These are phyloP conservation scores for Microcebus tavaratra DNA, from an alignment of 2,113 vertebrate genomes.

Conservation along the genomic window DNA sequence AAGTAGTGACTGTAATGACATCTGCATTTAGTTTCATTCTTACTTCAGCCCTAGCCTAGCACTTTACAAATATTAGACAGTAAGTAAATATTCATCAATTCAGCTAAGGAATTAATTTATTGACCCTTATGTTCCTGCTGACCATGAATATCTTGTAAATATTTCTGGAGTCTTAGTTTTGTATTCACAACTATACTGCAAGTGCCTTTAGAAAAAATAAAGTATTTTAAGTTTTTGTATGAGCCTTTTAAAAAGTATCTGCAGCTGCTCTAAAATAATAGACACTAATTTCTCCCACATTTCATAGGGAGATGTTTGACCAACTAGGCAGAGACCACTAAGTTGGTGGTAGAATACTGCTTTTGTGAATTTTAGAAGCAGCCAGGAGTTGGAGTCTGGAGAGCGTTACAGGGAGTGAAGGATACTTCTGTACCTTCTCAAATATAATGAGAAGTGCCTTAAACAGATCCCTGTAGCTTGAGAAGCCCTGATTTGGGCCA, in stretches of 20 bases:
- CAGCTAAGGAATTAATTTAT: conserved; percentile 6
- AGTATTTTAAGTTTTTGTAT: not conserved
- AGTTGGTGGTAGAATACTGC: too few species aligned
- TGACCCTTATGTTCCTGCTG: not conserved
- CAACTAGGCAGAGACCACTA: not conserved
- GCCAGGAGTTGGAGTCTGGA: not conserved
- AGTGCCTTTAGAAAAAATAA: not conserved
- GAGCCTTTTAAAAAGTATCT: not conserved
- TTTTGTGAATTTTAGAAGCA: not conserved
- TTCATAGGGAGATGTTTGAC: not conserved
- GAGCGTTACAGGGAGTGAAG: not conserved
- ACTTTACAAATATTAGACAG: not conserved
- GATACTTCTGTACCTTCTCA: not conserved
- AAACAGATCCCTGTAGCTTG: not conserved
- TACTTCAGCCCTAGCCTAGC: not conserved
- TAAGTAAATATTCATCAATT: not conserved
- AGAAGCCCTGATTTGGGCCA: not conserved
- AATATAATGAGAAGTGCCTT: not conserved
- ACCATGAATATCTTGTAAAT: not conserved
- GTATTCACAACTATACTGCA: not conserved
- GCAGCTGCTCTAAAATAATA: not conserved
- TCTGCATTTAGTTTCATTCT: not conserved
- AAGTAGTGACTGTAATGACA: not conserved
- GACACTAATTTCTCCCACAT: not conserved
- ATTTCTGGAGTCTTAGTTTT: conserved; percentile 27